Conservation (phyloP, 1,140 invertebrate genomes). For the Drosophila neocordata region DNA sequence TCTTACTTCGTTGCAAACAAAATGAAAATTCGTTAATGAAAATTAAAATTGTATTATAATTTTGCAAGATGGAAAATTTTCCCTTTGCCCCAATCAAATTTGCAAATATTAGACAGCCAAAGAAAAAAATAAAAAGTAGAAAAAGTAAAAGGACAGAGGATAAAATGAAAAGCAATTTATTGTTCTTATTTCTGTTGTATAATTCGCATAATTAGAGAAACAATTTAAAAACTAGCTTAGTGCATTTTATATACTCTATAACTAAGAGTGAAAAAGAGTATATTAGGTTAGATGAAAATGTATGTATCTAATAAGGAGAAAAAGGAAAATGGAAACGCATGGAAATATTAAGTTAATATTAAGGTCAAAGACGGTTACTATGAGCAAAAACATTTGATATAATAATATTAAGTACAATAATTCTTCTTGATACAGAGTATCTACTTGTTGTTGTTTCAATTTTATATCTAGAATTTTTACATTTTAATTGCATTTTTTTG, state of each 20-base stretch:
- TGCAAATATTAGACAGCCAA: slow-evolving; percentile 33
- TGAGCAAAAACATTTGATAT: too few relatives aligned
- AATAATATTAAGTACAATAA: too few relatives aligned
- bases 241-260: slow-evolving; percentile 31
- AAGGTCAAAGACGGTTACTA: too few relatives aligned
- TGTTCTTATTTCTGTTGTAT: slow-evolving; percentile 19
- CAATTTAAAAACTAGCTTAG: slow-evolving; percentile 54
- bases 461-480: slow-evolving; percentile 22
- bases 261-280: too few relatives aligned
- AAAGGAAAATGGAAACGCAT: too few relatives aligned
- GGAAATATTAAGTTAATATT: too few relatives aligned
- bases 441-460: background rate
- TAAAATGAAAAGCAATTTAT: background rate
- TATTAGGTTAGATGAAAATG: background rate
- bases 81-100: slow-evolving; percentile 29
- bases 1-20: background rate
- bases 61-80: background rate
- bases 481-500: slow-evolving; percentile 54
- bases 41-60: slow-evolving; percentile 2
- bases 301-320: too few relatives aligned
- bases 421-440: background rate
- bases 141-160: background rate
- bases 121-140: background rate
- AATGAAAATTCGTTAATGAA: slow-evolving; percentile 1
- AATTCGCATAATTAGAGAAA: slow-evolving; percentile 59